Evolutionary conservation across 2,113 vertebrate genomes (phyloP).

Genomic region (Brachyhypopomus occidentalis): DNA sequence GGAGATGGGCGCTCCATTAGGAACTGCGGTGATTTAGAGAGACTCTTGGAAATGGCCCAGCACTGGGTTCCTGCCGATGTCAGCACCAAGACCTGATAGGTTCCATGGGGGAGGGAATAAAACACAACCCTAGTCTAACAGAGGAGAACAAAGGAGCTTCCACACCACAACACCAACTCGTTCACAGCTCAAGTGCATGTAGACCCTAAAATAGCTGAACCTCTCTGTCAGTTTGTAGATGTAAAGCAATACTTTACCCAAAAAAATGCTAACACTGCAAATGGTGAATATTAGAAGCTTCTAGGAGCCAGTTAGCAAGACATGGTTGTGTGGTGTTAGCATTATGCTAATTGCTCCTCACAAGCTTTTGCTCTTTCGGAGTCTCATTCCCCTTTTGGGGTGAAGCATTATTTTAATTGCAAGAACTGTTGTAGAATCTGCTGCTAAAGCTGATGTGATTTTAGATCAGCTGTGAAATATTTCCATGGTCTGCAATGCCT

Average conservation of each 20-base stretch:
- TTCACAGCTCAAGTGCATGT: constrained; percentile 56
- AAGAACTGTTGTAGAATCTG: too few species aligned
- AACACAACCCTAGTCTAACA: neutral
- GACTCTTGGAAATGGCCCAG: constrained; percentile 26
- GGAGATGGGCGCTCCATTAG: constrained; percentile 36
- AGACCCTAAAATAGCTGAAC: constrained; percentile 51
- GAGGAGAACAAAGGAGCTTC: constrained; percentile 30
- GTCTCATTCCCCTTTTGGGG: neutral
- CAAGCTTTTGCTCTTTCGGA: neutral
- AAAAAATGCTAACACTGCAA: neutral
- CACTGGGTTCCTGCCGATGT: constrained; percentile 39
- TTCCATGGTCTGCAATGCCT: too few species aligned
- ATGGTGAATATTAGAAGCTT: neutral
- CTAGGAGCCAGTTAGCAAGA: neutral
- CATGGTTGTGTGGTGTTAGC: neutral
- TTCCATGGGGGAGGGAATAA: constrained; percentile 29
- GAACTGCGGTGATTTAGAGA: constrained; percentile 40
- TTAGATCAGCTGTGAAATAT: too few species aligned
- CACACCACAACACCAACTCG: constrained; percentile 59
- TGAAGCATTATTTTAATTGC: neutral
- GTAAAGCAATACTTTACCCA: neutral
- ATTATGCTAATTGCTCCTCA: neutral
- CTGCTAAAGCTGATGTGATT: too few species aligned
- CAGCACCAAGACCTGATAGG: constrained; percentile 39
- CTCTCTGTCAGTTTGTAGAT: neutral